These are phyloP conservation scores for Noturus placidus DNA, from an alignment of 2,113 vertebrate genomes.

Conservation along the genomic window DNA sequence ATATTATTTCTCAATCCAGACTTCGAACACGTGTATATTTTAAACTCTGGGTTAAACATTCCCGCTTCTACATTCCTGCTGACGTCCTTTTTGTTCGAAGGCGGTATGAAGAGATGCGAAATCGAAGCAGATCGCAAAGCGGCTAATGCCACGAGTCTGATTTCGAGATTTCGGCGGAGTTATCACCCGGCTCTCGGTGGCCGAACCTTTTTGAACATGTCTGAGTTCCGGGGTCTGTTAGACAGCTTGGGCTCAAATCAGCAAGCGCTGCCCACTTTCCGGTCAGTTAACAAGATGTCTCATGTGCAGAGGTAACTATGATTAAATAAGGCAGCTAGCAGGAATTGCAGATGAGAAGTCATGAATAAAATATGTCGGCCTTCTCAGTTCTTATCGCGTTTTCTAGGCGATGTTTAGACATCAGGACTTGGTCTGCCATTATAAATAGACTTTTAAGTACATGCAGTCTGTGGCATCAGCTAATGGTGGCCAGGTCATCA, in stretches of 20 bases:
- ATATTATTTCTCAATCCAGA: not conserved
- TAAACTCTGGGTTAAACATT: not conserved
- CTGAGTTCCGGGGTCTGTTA: not conserved
- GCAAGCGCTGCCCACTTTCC: not conserved
- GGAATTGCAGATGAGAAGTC: too few relatives aligned
- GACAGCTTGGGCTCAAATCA: not conserved
- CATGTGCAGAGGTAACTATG: not conserved
- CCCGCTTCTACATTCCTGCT: not conserved
- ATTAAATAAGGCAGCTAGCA: not conserved
- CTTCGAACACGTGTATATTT: not conserved
- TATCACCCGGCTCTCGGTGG: too few relatives aligned
- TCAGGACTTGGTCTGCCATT: not conserved
- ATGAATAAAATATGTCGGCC: not conserved
- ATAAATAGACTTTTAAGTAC: conserved; percentile 1
- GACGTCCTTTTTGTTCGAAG: not conserved
- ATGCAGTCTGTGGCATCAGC: not conserved
- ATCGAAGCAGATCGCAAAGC: not conserved
- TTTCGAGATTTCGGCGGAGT: too few relatives aligned
- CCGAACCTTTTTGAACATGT: too few relatives aligned
- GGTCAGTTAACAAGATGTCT: not conserved
- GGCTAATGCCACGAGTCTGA: too few relatives aligned
- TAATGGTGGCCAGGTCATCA: not conserved
- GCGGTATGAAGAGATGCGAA: not conserved
- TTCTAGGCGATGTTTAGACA: not conserved
- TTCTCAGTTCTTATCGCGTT: conserved; percentile 10